Evolutionary conservation across 1,140 invertebrate species (phyloP), one percentile per base, ranked within the genome.

Genomic region (Eupristina koningsbergeri): DNA sequence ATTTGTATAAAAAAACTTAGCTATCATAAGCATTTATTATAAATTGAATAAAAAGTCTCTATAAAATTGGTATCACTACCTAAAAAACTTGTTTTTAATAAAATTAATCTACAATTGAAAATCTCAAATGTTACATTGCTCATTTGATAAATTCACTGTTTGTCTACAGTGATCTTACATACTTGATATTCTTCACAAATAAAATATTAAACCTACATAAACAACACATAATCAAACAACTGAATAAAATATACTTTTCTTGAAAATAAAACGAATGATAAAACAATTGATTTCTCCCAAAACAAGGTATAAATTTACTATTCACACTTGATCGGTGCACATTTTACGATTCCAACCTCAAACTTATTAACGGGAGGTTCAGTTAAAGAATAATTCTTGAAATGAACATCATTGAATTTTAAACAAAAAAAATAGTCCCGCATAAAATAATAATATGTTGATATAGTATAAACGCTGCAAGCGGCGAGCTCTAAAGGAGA

Each of bases 101-200:
- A 67, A 80, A 47, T 34, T 15, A 80, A 67, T 75, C 29, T 80
- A 64, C 11, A 75, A 76, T 22, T 75, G 64, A 41, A 41, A 50
- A 41, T 80, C 0, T 67, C 3, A 80, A 84, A 41, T 80, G 83
- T 80, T 76, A 41, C 67, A 80, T 80, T 19, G 39, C 71, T 80
- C 31, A 53, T 50, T 78, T 31, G 19, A 29, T 7, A 71, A 36
- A 36, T 31, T 36, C 29, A 63, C 58, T 81, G 34, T 50, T 58
- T 81, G 50, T 6, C 45, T 53, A 80, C 29, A 58, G 26, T 41
- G n/a, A 8, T 47, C 19, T 34, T 6, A 45, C 31, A 22, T 29
- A 74, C 61, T 53, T 47, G 45, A 22, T 29, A n/a, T 29, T 15
- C 5, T 79, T 50, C 2, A 22, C 29, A 45, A 26, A 53, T 36